Conservation (phyloP, 2,888 invertebrate species). For the Ceraclea dissimilis region DNA sequence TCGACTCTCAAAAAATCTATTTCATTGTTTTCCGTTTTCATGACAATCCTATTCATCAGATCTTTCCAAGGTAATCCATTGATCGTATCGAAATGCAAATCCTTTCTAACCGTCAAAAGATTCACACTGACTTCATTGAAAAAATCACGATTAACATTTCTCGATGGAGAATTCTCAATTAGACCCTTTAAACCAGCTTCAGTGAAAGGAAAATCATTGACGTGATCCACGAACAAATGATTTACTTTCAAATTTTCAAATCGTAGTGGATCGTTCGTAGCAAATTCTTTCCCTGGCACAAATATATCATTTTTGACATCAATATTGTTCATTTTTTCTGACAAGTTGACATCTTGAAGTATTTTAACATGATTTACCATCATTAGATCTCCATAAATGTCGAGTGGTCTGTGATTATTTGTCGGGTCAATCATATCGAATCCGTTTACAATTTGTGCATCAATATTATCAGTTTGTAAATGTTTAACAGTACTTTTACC, state of each 20-base stretch:
- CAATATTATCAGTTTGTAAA: slow-evolving; percentile 28
- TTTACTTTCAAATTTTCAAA: slow-evolving; percentile 21
- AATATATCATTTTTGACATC: slow-evolving; percentile 23
- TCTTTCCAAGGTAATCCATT: slow-evolving; percentile 42
- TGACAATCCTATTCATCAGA: slow-evolving; percentile 38
- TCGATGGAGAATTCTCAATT: slow-evolving; percentile 5
- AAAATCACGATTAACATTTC: slow-evolving; percentile 1
- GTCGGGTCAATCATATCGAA: slow-evolving; percentile 25
- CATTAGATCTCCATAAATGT: slow-evolving; percentile 18
- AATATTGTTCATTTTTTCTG: slow-evolving; percentile 16
- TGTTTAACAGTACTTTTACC: slow-evolving; percentile 18
- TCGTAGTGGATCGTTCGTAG: slow-evolving; percentile 3
- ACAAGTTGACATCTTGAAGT: slow-evolving; percentile 14
- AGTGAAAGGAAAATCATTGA: slow-evolving; percentile 19
- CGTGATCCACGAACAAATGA: slow-evolving; percentile 12
- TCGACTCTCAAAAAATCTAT: slow-evolving; percentile 7
- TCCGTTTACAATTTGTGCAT: slow-evolving; percentile 32
- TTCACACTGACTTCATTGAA: slow-evolving; percentile 14
- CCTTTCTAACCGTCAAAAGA: slow-evolving; percentile 25
- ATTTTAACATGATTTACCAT: slow-evolving; percentile 18
- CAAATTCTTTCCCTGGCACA: slow-evolving; percentile 6
- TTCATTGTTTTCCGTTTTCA: slow-evolving; percentile 36
- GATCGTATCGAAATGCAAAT: slow-evolving; percentile 34
- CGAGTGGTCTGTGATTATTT: slow-evolving; percentile 11
- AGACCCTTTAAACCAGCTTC: slow-evolving; percentile 9